Evolutionary conservation across 2,888 invertebrate species (phyloP).

Genomic region (Drosophila paranaensis): DNA sequence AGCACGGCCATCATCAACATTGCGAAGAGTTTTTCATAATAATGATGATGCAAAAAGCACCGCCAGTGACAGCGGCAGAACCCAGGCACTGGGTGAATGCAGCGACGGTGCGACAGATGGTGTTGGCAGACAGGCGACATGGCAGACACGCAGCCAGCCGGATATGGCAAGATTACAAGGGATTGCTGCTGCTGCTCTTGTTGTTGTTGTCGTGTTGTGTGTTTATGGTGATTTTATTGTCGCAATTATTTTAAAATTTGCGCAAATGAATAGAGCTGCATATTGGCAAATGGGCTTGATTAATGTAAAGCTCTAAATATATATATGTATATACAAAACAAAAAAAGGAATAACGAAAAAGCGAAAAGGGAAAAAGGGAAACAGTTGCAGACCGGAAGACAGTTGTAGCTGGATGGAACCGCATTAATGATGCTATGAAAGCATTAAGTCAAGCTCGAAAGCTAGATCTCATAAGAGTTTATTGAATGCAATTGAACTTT

Average conservation of each 20-base stretch:
- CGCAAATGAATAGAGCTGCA: conserved; percentile 54
- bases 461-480: conserved; percentile 6
- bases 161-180: conserved; percentile 66
- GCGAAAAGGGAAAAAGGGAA: conserved; percentile 8
- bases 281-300: conserved; percentile 61
- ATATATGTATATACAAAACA: too few species aligned
- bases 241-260: conserved; percentile 65
- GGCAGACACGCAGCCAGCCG: conserved; percentile 58
- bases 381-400: conserved; percentile 42
- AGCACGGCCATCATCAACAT: conserved; percentile 15
- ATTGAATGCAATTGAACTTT: neutral
- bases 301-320: conserved; percentile 31
- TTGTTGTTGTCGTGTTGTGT: conserved; percentile 30
- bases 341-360: neutral
- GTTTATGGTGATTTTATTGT: conserved; percentile 73
- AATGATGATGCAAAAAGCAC: conserved; percentile 63
- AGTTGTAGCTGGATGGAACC: conserved; percentile 14
- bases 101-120: conserved; percentile 18
- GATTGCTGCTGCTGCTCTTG: conserved; percentile 21
- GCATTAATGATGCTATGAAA: conserved; percentile 21
- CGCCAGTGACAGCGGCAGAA: conserved; percentile 31
- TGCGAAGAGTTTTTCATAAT: conserved; percentile 46
- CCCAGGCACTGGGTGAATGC: conserved; percentile 7
- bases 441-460: conserved; percentile 7
- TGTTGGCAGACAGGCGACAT: conserved; percentile 37